Evolutionary conservation across 2,797 vertebrate genomes (phyloP), one percentile per base, ranked within the genome.

Genomic region (Peromyscus eremicus): DNA sequence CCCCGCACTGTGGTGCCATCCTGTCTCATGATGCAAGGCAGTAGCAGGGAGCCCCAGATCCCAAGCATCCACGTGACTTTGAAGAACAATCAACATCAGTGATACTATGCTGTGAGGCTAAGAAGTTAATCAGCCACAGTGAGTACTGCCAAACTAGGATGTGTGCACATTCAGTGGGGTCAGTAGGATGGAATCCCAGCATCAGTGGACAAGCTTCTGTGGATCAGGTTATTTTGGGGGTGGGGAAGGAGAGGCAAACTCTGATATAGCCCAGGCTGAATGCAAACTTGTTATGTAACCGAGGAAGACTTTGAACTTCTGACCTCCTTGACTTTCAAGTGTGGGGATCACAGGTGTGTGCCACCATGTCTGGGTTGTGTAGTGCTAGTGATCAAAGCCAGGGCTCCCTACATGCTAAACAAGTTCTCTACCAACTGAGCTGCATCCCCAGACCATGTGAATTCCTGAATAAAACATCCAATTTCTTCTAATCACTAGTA

Each of bases 401-500:
- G 27, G 11, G 29, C 6, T 40, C n/a, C 25, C 27, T 34, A 6
- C 2, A 5, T 34, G 29, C 85, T 8, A 62, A 55, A 43, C 29
- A 89, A 62, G 19, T 23, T 23, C 29, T 34, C 71, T 89, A 46
- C 27, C 70, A 60, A 75, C 37, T 4, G 8, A 55, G 23, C 14
- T 76, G 11, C 12, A 34, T 46, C 55, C 10, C 34, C 6, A 76
- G 29, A 6, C 37, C 19, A 43, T 21, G 16, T 23, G 17, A 23
- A 80, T 82, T 96, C 34, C 60, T 76, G 19, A 27, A 66, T 94
- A 79, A 89, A 40, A 71, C 52, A n/a, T 87, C 10, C 75, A 88
- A 85, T 16, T 11, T 94, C 57, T 90, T 76, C 6, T 77, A 66
- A 52, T 83, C 62, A 57, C 49, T 70, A 40, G 40, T 52, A 60